These are phyloP conservation scores for Blastomussa wellsi DNA, from an alignment of 92 coral and sea anemone species.

Conservation along the genomic window DNA sequence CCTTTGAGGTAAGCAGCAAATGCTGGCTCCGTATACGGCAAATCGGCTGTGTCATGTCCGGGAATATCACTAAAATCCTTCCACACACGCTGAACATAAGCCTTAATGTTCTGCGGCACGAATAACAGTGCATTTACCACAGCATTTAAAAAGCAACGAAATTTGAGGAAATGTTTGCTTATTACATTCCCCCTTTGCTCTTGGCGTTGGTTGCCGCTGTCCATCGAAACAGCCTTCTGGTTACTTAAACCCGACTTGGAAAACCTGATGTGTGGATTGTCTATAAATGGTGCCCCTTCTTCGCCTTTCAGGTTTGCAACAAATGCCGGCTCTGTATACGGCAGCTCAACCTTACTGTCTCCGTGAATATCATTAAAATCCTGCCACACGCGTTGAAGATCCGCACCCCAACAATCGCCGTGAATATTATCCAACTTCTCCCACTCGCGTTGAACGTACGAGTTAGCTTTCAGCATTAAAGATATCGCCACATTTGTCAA, in stretches of 20 bases:
- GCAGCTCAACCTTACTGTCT: too few species aligned
- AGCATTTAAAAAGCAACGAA: neutral
- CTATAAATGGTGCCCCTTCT: too few species aligned
- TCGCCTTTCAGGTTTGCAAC: too few species aligned
- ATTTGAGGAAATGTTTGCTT: too few species aligned
- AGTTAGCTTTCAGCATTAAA: neutral
- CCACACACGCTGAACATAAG: neutral
- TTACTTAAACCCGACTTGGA: too few species aligned
- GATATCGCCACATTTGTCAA: neutral
- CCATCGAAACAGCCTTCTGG: too few species aligned
- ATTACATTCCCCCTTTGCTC: too few species aligned
- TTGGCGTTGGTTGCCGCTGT: too few species aligned
- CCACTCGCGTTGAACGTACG: neutral
- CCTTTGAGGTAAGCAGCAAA: neutral
- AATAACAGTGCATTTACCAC: neutral
- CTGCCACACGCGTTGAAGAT: neutral
- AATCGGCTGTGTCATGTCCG: neutral
- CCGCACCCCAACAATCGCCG: neutral
- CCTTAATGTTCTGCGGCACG: neutral
- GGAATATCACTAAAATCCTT: neutral
- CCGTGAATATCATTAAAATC: neutral
- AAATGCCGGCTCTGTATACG: too few species aligned
- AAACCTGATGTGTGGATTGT: too few species aligned
- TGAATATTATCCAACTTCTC: neutral
- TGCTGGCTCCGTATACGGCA: neutral